These are phyloP conservation scores for Macrotis lagotis DNA, from an alignment of 2,113 vertebrate genomes.

Conservation along the genomic window DNA sequence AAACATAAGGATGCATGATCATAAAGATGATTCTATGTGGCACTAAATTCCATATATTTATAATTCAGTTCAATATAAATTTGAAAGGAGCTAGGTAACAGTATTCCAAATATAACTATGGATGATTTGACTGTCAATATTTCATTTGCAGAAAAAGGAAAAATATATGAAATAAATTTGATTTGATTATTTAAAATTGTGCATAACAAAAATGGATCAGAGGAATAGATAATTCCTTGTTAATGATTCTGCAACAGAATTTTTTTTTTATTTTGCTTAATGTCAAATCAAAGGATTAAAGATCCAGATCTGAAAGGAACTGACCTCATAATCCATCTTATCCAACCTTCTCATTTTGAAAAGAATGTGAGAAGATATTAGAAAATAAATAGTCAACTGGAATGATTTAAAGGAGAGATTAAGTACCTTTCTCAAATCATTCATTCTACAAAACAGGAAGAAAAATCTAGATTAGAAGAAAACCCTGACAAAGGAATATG, in stretches of 20 bases:
- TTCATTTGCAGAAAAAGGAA: constrained; percentile 1
- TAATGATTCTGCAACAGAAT: background rate
- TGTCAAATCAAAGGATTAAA: background rate
- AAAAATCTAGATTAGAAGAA: background rate
- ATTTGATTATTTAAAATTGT: background rate
- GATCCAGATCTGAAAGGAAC: background rate
- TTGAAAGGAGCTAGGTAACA: background rate
- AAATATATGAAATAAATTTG: constrained; percentile 11
- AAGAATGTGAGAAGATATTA: background rate
- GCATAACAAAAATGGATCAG: background rate
- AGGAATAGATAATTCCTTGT: background rate
- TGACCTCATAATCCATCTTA: background rate
- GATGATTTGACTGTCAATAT: background rate
- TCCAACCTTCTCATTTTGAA: background rate
- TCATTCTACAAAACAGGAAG: background rate
- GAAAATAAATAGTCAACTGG: background rate
- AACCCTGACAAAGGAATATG: background rate
- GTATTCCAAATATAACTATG: background rate
- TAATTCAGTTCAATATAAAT: background rate
- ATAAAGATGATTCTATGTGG: background rate
- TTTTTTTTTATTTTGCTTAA: background rate
- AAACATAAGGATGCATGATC: background rate
- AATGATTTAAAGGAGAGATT: background rate
- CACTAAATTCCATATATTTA: background rate
- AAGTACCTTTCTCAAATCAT: background rate